Conservation (phyloP, 2,113 vertebrate genomes). For the Burhinus oedicnemus region DNA sequence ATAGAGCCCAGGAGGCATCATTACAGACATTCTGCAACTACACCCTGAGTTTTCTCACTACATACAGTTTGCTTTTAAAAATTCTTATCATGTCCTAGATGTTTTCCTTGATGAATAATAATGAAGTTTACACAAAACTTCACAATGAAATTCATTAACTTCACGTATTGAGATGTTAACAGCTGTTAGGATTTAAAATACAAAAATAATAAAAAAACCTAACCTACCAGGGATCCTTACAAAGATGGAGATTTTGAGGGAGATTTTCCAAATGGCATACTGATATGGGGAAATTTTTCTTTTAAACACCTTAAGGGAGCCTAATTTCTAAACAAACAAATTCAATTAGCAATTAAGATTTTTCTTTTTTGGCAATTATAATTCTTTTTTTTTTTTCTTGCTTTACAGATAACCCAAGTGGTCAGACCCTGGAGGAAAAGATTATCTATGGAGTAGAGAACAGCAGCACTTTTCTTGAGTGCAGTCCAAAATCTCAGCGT, state of each 20-base stretch:
- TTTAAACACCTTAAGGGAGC: not conserved
- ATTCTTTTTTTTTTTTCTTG: not conserved
- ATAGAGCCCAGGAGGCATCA: constrained; percentile 57
- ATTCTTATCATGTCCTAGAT: not conserved
- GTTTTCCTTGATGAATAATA: constrained; percentile 36
- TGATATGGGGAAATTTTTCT: not conserved
- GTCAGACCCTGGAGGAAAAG: constrained; percentile 85
- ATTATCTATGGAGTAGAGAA: constrained; percentile 97
- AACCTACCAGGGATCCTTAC: not conserved
- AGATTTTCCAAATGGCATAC: not conserved
- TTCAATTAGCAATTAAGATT: not conserved
- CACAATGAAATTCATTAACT: constrained; percentile 8
- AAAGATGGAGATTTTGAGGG: not conserved
- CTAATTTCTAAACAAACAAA: not conserved
- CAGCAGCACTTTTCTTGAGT: constrained; percentile 97
- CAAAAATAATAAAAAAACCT: not conserved
- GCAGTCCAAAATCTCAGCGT: constrained; percentile 93
- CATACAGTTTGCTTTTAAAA: constrained; percentile 47
- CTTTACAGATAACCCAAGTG: constrained; percentile 83
- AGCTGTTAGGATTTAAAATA: constrained; percentile 23
- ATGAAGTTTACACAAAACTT: constrained; percentile 10
- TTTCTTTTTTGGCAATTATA: not conserved
- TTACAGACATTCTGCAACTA: constrained; percentile 54
- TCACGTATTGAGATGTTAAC: not conserved
- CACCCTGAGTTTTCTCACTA: constrained; percentile 1